Evolutionary conservation across 2,113 vertebrate species (phyloP).

Genomic region (Toxostoma redivivum): DNA sequence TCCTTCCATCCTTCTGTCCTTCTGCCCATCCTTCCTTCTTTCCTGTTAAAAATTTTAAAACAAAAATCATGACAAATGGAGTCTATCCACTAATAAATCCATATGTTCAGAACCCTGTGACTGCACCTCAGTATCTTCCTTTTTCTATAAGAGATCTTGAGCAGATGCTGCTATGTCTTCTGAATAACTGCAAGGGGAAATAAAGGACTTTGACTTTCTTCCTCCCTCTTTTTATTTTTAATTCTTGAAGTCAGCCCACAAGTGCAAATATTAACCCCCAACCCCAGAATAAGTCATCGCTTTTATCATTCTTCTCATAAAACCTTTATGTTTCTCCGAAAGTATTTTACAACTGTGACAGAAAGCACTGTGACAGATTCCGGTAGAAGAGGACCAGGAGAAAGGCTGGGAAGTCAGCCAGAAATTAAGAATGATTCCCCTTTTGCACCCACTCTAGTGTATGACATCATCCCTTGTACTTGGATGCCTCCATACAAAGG

Average conservation of each 20-base stretch:
- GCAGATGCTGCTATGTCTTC: background rate
- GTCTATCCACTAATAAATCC: background rate
- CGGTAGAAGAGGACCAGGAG: conserved; percentile 59
- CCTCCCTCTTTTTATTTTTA: conserved; percentile 41
- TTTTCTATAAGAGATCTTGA: background rate
- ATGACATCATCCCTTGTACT: conserved; percentile 73
- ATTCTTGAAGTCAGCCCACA: conserved; percentile 44
- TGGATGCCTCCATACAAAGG: conserved; percentile 24
- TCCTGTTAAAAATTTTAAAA: background rate
- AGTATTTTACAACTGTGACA: conserved; percentile 77
- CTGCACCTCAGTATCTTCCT: background rate
- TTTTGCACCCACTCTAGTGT: conserved; percentile 53
- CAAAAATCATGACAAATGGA: background rate
- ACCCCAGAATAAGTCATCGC: conserved; percentile 55
- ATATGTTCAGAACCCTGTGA: background rate
- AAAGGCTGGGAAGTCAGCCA: conserved; percentile 77
- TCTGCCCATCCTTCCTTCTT: background rate
- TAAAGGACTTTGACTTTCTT: conserved; percentile 13
- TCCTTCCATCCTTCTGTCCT: background rate
- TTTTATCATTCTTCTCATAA: conserved; percentile 78
- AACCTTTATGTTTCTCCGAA: conserved; percentile 79
- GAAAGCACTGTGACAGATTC: conserved; percentile 75
- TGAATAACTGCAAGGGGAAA: conserved; percentile 8
- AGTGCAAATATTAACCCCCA: conserved; percentile 70
- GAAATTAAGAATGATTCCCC: conserved; percentile 60